phyloP scores from a whole-genome alignment of 2,888 invertebrate genomes.

The Eledone cirrhosa region DNA sequence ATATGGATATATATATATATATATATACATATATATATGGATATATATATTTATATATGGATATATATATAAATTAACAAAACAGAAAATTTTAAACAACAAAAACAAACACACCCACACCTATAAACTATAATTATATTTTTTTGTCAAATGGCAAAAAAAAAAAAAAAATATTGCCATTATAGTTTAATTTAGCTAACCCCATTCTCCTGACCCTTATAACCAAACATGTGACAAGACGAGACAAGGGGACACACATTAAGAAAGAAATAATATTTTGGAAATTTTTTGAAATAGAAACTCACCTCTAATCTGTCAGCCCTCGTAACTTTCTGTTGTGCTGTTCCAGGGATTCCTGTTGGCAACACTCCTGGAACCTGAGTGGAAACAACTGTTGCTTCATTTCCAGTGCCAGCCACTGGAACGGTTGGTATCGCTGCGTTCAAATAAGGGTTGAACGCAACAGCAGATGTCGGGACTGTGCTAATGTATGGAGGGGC shows the following conservation, averaged over 20 bases:
- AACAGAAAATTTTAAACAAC: too few species aligned
- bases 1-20: too few species aligned
- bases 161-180: too few species aligned
- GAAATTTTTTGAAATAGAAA: background rate
- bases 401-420: slow-evolving; percentile 24
- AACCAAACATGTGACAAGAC: background rate
- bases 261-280: background rate
- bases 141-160: too few species aligned
- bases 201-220: too few species aligned
- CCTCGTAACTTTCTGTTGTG: slow-evolving; percentile 27
- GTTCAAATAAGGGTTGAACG: slow-evolving; percentile 17
- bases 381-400: slow-evolving; percentile 23
- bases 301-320: slow-evolving; percentile 28
- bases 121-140: too few species aligned
- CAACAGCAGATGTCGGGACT: slow-evolving; percentile 24
- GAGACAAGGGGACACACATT: background rate
- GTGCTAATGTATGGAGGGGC: slow-evolving; percentile 25
- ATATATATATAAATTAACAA: too few species aligned
- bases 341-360: slow-evolving; percentile 24
- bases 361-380: slow-evolving; percentile 20
- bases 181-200: too few species aligned
- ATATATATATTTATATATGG: too few species aligned
- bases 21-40: too few species aligned
- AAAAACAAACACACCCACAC: too few species aligned
- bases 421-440: slow-evolving; percentile 23